Evolutionary conservation across 2,888 invertebrate species (phyloP).

Genomic region (Drosophila pegasa): DNA sequence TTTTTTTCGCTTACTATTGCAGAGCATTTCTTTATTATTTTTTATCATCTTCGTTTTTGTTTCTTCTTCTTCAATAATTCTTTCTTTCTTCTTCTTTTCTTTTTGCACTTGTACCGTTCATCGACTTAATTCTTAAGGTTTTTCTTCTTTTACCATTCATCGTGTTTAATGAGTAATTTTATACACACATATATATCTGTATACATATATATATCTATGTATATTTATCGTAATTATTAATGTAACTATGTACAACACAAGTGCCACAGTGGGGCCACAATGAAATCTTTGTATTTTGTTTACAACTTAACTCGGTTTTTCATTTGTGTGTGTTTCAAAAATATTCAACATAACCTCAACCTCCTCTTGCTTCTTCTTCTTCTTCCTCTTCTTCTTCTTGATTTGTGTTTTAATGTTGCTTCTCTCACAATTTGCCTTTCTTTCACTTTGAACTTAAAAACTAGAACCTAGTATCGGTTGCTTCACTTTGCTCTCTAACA

Average conservation of each 20-base stretch:
- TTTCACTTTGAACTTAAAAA: constrained; percentile 63
- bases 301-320: constrained; percentile 61
- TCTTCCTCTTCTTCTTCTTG: constrained; percentile 10
- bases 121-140: constrained; percentile 66
- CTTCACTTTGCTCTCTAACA: constrained; percentile 64
- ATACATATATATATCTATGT: constrained; percentile 53
- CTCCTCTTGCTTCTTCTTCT: constrained; percentile 10
- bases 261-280: constrained; percentile 48
- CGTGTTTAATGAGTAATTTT: constrained; percentile 68
- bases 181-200: constrained; percentile 32
- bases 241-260: constrained; percentile 77
- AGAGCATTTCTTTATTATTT: constrained; percentile 81
- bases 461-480: constrained; percentile 72
- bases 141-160: constrained; percentile 41
- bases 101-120: constrained; percentile 79
- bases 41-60: constrained; percentile 55
- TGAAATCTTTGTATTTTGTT: constrained; percentile 75
- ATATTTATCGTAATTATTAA: constrained; percentile 67
- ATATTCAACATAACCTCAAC: constrained; percentile 63
- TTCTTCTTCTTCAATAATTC: constrained; percentile 45
- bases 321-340: constrained; percentile 56
- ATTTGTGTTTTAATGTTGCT: constrained; percentile 33
- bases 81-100: constrained; percentile 24
- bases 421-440: constrained; percentile 60
- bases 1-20: constrained; percentile 74